phyloP scores from a whole-genome alignment of 2,113 vertebrate species.

The Nyctereutes procyonoides region DNA sequence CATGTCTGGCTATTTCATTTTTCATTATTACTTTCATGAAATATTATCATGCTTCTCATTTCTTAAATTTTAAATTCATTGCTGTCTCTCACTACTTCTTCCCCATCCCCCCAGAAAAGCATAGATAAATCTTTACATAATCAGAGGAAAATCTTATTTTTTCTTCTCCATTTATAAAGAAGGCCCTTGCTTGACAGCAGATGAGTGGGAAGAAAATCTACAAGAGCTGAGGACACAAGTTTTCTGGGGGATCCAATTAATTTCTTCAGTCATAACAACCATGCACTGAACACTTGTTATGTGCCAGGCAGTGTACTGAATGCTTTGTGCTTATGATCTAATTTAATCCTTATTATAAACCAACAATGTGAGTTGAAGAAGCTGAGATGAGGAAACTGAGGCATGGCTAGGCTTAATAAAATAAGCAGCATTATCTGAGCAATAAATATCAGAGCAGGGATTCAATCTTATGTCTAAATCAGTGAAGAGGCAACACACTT shows the following conservation, averaged over 20 bases:
- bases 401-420: neutral
- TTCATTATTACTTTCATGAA: neutral
- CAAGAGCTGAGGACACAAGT: neutral
- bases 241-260: neutral
- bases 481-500: neutral
- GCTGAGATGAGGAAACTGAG: constrained; percentile 27
- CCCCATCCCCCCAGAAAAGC: neutral
- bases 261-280: neutral
- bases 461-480: neutral
- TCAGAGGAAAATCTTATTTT: neutral
- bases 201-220: neutral
- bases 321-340: neutral
- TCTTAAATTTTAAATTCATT: neutral
- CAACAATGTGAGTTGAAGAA: neutral
- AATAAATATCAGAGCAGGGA: neutral
- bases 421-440: neutral
- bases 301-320: neutral
- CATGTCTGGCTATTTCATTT: constrained; percentile 20
- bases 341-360: neutral
- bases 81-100: neutral
- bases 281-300: neutral
- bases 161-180: neutral
- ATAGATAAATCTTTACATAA: neutral
- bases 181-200: neutral
- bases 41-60: constrained; percentile 4